phyloP scores from a whole-genome alignment of 2,113 vertebrate species.

The Greenwoodochromis staneri region DNA sequence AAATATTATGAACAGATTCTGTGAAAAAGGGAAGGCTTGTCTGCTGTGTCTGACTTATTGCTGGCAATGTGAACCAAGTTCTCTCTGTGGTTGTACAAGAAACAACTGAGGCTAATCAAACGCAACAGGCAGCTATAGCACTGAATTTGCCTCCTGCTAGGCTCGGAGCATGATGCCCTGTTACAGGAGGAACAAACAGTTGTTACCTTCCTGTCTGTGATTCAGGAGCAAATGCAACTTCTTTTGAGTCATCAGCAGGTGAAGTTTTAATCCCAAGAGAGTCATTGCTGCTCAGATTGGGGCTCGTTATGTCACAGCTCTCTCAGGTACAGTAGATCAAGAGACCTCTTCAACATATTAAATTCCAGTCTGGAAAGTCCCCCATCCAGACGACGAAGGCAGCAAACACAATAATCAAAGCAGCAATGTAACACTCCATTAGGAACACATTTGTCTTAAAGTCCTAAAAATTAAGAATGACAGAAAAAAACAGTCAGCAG shows the following conservation, averaged over 20 bases:
- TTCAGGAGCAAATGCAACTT: not conserved
- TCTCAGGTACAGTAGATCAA: not conserved
- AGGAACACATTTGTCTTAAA: not conserved
- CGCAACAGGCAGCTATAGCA: not conserved
- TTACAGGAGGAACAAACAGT: not conserved
- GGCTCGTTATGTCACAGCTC: not conserved
- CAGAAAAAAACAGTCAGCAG: fast-evolving
- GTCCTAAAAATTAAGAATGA: not conserved
- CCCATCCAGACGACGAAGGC: fast-evolving
- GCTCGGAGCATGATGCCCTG: fast-evolving
- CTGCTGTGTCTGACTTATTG: not conserved
- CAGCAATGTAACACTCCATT: not conserved
- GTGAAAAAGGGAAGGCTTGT: not conserved
- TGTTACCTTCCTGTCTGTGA: not conserved
- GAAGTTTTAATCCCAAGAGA: not conserved
- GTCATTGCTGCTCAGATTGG: not conserved
- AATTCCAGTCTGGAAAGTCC: not conserved
- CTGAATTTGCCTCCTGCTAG: not conserved
- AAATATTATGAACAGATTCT: not conserved
- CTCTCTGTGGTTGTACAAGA: not conserved
- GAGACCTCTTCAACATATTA: not conserved
- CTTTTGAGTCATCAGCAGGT: not conserved
- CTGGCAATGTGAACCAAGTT: not conserved
- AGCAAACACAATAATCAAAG: not conserved
- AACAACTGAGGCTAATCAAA: not conserved